These are phyloP conservation scores for Pterostichus niger DNA, from an alignment of 2,888 invertebrate species.

Conservation along the genomic window DNA sequence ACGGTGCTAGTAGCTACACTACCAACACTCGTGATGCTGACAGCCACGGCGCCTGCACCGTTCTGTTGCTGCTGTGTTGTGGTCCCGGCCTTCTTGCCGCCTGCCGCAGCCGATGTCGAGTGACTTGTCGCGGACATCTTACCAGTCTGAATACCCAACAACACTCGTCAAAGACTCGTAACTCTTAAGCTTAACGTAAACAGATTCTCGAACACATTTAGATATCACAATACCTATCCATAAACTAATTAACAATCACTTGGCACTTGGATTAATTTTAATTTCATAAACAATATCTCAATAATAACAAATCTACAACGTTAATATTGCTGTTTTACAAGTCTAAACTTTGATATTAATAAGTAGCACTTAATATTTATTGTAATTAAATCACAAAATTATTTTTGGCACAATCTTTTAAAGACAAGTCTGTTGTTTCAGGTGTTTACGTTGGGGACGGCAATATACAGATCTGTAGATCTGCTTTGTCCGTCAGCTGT, in stretches of 20 bases:
- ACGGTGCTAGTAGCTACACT: slow-evolving; percentile 7
- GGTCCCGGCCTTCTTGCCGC: slow-evolving; percentile 40
- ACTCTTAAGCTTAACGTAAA: slow-evolving; percentile 26
- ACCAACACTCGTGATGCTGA: slow-evolving; percentile 3
- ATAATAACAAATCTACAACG: slow-evolving; percentile 8
- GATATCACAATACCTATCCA: slow-evolving; percentile 57
- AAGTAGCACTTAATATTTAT: slow-evolving; percentile 64
- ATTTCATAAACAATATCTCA: slow-evolving; percentile 14
- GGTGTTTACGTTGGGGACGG: slow-evolving; percentile 32
- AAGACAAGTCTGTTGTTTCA: slow-evolving; percentile 40
- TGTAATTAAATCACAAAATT: slow-evolving; percentile 60
- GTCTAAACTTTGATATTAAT: not conserved
- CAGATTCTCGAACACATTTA: slow-evolving; percentile 46
- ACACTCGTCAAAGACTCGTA: slow-evolving; percentile 12
- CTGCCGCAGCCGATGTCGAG: not conserved
- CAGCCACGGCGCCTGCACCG: slow-evolving; percentile 2
- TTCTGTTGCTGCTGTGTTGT: slow-evolving; percentile 44
- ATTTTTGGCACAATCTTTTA: slow-evolving; percentile 59
- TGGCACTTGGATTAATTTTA: slow-evolving; percentile 52
- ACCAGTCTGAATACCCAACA: slow-evolving; percentile 51
- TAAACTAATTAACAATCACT: slow-evolving; percentile 27
- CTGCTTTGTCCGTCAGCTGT: slow-evolving; percentile 58
- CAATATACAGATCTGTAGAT: slow-evolving; percentile 25
- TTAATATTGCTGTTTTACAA: slow-evolving; percentile 17
- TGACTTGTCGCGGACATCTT: slow-evolving; percentile 61